Base-by-base conservation (phyloP, 2,888 invertebrate species). In the Erpobdella octoculata region DNA sequence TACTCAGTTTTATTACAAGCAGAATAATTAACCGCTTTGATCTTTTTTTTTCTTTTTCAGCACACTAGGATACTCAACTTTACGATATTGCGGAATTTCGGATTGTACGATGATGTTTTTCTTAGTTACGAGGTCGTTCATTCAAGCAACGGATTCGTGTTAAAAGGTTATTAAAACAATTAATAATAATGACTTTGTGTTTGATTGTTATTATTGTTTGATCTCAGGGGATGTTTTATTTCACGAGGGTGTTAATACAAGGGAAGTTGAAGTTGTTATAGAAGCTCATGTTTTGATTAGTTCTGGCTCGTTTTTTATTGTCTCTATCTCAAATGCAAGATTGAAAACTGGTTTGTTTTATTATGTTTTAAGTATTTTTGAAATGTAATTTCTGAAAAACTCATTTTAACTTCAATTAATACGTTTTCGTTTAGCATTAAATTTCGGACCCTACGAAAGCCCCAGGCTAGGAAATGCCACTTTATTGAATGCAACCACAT, bases 381-480 rank as follows among this genome's bases (percentile, higher is more conserved):
- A 46, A 1, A n/a, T 46, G 46, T 46, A 33, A 21, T 48, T 68
- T 68, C 12, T 28, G 15, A 48, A 8, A 18, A 68, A 46, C 46
- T 15, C 33, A 21, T 41, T 15, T n/a, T 18, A 18, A 36, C 15
- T 66, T 8, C 38, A 38, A 41, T 28, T 28, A 31, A 41, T 25
- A 66, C 18, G 18, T n/a, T 18, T 18, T 5, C 28, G 28, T 68
- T 68, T 33, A 68, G 68, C 41, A 35, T 53, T 35, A 6, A 12
- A 25, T 15, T 25, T 68, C 48, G 68, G 80, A 36, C 76, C 79
- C 0, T 81, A 76, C 75, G 82, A 81, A 75, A 80, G 79, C 67
- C 82, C 82, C 18, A 74, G 61, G 0, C 72, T 81, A 33, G 80
- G 80, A 15, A 41, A 69, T 4, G 70, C 73, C 0, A 73, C 38